Base-by-base conservation (phyloP, 2,113 vertebrate genomes). In the Bujurquina vittata region DNA sequence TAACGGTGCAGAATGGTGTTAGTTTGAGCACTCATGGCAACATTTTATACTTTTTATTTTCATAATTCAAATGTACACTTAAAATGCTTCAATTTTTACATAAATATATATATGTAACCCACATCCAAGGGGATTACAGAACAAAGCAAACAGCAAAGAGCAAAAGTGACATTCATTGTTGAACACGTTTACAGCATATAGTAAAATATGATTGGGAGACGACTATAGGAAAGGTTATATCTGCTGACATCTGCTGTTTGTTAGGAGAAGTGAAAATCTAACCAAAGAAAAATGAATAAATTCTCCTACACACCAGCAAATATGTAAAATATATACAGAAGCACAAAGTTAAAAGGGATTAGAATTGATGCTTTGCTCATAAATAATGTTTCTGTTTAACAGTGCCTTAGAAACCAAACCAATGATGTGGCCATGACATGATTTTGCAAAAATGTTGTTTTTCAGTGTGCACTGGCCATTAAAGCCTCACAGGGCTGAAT, bases 41-140 rank as follows among this genome's bases (percentile, higher is more conserved):
- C 26, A 79, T 85, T 89, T 90, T 86, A 31, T 88, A 83, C 76
- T 83, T 91, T 92, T 87, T 91, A 92, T 87, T 92, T 76, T 63
- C 29, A 79, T 72, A 60, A 52, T 81, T 78, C 23, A 79, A 35
- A 75, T 20, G 22, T 11, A 77, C 17, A 74, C 65, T 84, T 52
- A 84, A 73, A 52, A 79, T 77, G n/a, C n/a, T 55, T 81, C 20
- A 77, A 60, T 67, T 74, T 67, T 9, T 57, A 62, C 15, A 76
- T 79, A 83, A 77, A 85, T 82, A 78, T 63, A 62, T 62, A 2
- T 49, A 29, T 7, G 26, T 23, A 52, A 43, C 79, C 49, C 75
- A 26, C 55, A 62, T 58, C 14, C n/a, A 77, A 2, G 2, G 0
- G 0, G 0, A 29, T 29, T 15, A 7, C 20, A 52, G 6, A 40